Evolutionary conservation across 2,797 vertebrate genomes (phyloP).

Genomic region (Coilia nasus): DNA sequence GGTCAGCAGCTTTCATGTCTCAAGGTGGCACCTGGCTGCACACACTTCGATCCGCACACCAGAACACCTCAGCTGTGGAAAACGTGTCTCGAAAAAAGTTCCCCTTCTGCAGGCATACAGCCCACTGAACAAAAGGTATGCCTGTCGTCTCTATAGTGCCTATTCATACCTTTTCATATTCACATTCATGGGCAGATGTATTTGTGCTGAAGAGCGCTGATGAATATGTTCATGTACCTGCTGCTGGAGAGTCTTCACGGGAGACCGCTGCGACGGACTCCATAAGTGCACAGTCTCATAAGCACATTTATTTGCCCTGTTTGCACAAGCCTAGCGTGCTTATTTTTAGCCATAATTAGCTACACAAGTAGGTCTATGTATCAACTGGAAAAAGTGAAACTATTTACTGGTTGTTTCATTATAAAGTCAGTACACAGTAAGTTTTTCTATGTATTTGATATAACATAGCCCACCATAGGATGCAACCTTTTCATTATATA

Average conservation of each 20-base stretch:
- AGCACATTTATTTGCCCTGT: slow-evolving; percentile 2
- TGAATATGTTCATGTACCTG: neutral
- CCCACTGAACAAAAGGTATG: neutral
- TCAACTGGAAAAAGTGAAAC: neutral
- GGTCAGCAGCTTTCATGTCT: slow-evolving; percentile 13
- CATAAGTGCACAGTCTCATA: neutral
- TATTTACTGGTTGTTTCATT: too few species aligned
- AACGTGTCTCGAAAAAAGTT: neutral
- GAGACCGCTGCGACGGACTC: too few species aligned
- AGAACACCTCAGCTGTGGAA: neutral
- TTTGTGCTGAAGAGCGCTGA: too few species aligned
- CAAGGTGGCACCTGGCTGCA: neutral
- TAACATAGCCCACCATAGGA: neutral
- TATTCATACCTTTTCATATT: too few species aligned
- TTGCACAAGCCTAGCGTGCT: neutral
- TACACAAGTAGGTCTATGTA: neutral
- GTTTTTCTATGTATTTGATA: too few species aligned
- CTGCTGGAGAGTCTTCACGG: too few species aligned
- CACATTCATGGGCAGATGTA: too few species aligned
- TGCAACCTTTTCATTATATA: neutral
- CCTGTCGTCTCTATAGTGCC: too few species aligned
- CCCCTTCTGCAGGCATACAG: neutral
- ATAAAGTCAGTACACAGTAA: too few species aligned
- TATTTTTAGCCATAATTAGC: neutral
- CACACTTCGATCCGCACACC: neutral